Percentiles rank a stretch among this genome's conserved stretches.
phyloP scores from a whole-genome alignment of 2,797 vertebrate species.

The Syndactyla subalaris region DNA sequence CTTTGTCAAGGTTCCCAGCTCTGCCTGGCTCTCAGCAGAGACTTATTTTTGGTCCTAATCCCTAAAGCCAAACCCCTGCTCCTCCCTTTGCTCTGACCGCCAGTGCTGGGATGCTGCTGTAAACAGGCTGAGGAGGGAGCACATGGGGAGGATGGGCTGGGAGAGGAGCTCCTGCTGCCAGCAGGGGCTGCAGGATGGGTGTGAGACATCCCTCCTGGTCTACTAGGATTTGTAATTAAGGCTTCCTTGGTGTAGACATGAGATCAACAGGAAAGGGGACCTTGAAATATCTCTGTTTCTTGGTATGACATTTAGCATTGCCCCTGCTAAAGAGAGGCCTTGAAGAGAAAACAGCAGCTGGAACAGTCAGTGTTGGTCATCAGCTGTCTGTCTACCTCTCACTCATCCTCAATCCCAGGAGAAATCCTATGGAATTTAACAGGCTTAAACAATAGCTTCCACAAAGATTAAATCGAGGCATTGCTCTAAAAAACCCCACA shows the following conservation, averaged over 20 bases:
- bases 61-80: conserved; percentile 50
- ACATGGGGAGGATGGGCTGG: neutral
- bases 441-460: conserved; percentile 18
- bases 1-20: conserved; percentile 25
- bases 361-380: neutral
- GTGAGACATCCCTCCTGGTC: neutral
- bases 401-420: neutral
- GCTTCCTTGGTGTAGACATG: conserved; percentile 19
- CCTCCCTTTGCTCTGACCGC: conserved; percentile 30
- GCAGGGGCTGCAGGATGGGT: neutral
- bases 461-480: conserved; percentile 28
- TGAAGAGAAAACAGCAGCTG: conserved; percentile 27
- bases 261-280: conserved; percentile 28
- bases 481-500: neutral
- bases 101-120: neutral
- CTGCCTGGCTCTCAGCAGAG: conserved; percentile 28
- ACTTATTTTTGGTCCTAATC: conserved; percentile 60
- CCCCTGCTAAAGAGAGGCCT: neutral
- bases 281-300: conserved; percentile 33
- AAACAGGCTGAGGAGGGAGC: conserved; percentile 29
- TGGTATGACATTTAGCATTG: conserved; percentile 22
- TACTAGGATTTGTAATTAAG: conserved; percentile 35
- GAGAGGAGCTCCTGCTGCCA: neutral
- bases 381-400: conserved; percentile 15
- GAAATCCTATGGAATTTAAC: conserved; percentile 50